Conservation (phyloP, 2,113 vertebrate genomes). For the Megaptera novaeangliae region DNA sequence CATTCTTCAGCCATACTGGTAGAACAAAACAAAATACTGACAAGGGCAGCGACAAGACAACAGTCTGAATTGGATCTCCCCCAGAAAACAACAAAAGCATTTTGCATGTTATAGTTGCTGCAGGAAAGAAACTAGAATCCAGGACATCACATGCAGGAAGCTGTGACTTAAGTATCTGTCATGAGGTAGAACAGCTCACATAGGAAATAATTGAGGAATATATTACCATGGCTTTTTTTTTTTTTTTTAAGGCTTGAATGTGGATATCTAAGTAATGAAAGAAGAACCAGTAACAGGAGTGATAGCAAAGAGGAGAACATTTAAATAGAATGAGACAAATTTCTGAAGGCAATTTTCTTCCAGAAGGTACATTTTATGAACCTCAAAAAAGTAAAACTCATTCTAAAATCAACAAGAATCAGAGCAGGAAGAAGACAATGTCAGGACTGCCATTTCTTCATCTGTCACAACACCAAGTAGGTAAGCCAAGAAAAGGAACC, state of each 20-base stretch:
- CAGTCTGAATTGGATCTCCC: not conserved
- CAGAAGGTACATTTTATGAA: not conserved
- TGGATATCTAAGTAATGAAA: not conserved
- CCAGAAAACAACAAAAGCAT: accelerated
- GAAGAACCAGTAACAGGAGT: not conserved
- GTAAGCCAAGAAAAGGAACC: not conserved
- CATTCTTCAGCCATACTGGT: not conserved
- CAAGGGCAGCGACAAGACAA: not conserved
- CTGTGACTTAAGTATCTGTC: no score
- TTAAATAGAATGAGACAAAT: not conserved
- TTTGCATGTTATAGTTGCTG: accelerated
- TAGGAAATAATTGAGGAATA: not conserved
- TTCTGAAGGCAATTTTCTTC: not conserved
- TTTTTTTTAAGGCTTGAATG: not conserved
- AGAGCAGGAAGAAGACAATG: not conserved
- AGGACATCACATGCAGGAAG: accelerated
- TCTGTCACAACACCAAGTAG: no score
- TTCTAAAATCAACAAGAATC: not conserved
- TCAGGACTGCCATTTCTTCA: not conserved
- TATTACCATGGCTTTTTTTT: not conserved
- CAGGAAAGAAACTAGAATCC: not conserved
- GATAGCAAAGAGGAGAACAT: not conserved
- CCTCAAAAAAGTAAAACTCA: not conserved
- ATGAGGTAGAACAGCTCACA: not conserved
- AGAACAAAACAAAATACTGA: not conserved